Base-by-base conservation (phyloP, 2,888 invertebrate genomes). In the Plemyria rubiginata region DNA sequence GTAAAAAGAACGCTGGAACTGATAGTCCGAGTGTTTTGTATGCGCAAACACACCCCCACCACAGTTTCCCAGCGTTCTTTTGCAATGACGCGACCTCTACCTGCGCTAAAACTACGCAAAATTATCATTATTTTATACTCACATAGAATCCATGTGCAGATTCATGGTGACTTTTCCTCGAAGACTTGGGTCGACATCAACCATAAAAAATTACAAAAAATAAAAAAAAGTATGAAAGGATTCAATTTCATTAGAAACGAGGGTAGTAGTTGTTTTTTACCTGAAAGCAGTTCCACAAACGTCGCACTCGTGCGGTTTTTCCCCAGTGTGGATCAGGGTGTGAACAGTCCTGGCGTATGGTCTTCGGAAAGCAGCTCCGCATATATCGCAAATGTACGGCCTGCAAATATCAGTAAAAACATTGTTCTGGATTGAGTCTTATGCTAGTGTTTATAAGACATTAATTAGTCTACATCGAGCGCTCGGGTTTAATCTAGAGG, bases 241-340 rank as follows among this genome's bases (percentile, higher is more conserved):
- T 43, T 13, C n/a, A 5, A 41, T 13, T n/a, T 12, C 0, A 50
- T 15, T 50, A 36, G 9, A n/a, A n/a, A n/a, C 5, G 15, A 13
- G 43, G 32, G 15, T 43, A n/a, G 15, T 52, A 9, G 9, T 2
- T n/a, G n/a, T n/a, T n/a, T 12, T 41, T 73, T 73, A 90, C 92
- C 92, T 91, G 77, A 92, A 92, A 16, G 91, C 88, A n/a, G 92
- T 91, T 15, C 90, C 91, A 64, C 92, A 92, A 0, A 92, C 80
- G 54, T 92, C 89, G 66, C 92, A 92, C 66, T 89, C 90, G 54
- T 92, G 91, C 0, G 92, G 92, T 56, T 92, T 92, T 68, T 91
- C 91, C 6, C 92, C 92, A 0, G 92, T 92, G 67, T 92, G 92
- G 15, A 92, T 92, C 54, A 92, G 88, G 0, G 90, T 90, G 67